These are phyloP conservation scores for Drosophila paramelanica DNA, from an alignment of 2,888 invertebrate species.

Conservation along the genomic window DNA sequence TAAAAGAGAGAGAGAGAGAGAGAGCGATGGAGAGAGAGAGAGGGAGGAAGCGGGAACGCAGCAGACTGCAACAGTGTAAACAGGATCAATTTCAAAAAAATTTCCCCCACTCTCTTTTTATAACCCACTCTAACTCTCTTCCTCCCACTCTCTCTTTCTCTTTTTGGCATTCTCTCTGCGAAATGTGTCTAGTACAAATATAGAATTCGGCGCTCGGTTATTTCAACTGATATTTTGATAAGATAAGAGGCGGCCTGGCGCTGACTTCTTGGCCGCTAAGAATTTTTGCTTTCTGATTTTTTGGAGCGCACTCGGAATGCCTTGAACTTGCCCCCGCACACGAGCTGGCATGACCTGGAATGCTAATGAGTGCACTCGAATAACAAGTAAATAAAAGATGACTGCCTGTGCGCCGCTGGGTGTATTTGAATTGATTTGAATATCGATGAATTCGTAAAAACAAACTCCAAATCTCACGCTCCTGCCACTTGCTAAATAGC, in stretches of 20 bases:
- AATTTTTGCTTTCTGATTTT: slow-evolving; percentile 24
- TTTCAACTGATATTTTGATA: slow-evolving; percentile 45
- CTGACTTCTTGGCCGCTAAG: slow-evolving; percentile 26
- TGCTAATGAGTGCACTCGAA: slow-evolving; percentile 40
- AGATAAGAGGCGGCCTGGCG: slow-evolving; percentile 40
- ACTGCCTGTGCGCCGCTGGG: slow-evolving; percentile 3
- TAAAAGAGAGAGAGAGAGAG: not conserved
- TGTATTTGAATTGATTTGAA: slow-evolving; percentile 13
- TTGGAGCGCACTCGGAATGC: slow-evolving; percentile 30
- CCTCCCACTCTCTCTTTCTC: too few species aligned
- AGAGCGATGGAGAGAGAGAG: not conserved
- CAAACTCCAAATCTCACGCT: too few species aligned
- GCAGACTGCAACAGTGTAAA: not conserved
- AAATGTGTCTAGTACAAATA: slow-evolving; percentile 39
- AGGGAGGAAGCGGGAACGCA: too few species aligned
- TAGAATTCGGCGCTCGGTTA: slow-evolving; percentile 37
- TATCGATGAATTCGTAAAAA: slow-evolving; percentile 1
- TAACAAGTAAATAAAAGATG: slow-evolving; percentile 21
- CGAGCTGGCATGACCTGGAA: slow-evolving; percentile 2
- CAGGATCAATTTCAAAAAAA: slow-evolving; percentile 6
- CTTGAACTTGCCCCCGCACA: slow-evolving; percentile 42
- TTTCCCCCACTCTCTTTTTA: not conserved
- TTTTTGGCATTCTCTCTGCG: not conserved
- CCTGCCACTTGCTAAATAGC: too few species aligned
- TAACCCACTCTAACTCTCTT: not conserved